These are phyloP conservation scores for Melanotus villosus DNA, from an alignment of 2,888 invertebrate genomes.

Conservation along the genomic window DNA sequence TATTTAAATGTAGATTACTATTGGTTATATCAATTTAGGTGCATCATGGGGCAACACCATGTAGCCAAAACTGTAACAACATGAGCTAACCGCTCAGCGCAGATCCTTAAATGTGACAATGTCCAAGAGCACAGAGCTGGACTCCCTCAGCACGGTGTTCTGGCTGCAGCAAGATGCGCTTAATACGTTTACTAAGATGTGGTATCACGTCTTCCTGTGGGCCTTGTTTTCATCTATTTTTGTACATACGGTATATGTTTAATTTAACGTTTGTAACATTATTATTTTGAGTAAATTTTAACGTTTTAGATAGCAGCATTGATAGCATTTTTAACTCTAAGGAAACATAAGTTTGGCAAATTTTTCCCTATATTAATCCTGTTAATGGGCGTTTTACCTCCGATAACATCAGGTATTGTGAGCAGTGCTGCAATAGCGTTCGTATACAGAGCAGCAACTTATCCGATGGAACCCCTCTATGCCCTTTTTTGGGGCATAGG, in stretches of 20 bases:
- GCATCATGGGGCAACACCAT: conserved; percentile 25
- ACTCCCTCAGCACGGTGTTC: conserved; percentile 63
- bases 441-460: conserved; percentile 91
- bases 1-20: no score
- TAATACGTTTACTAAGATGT: conserved; percentile 90
- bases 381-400: conserved; percentile 91
- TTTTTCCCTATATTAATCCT: conserved; percentile 92
- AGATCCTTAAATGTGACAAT: conserved; percentile 46
- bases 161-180: conserved; percentile 69
- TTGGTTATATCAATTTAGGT: conserved; percentile 5
- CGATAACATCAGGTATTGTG: conserved; percentile 89
- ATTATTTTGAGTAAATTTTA: no score
- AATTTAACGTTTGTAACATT: neutral
- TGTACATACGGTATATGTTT: conserved; percentile 79
- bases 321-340: conserved; percentile 91
- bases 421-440: conserved; percentile 95
- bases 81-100: conserved; percentile 51
- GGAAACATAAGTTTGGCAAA: conserved; percentile 95
- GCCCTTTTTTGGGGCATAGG: conserved; percentile 96
- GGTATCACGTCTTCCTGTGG: conserved; percentile 98
- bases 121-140: conserved; percentile 60
- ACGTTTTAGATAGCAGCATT: conserved; percentile 84
- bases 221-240: conserved; percentile 94
- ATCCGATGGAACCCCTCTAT: conserved; percentile 92
- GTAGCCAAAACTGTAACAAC: conserved; percentile 29